A percentile compares a stretch with the other conserved stretches of the same genome.
These are phyloP conservation scores for Phainopepla nitens DNA, from an alignment of 2,113 vertebrate genomes.

Conservation along the genomic window DNA sequence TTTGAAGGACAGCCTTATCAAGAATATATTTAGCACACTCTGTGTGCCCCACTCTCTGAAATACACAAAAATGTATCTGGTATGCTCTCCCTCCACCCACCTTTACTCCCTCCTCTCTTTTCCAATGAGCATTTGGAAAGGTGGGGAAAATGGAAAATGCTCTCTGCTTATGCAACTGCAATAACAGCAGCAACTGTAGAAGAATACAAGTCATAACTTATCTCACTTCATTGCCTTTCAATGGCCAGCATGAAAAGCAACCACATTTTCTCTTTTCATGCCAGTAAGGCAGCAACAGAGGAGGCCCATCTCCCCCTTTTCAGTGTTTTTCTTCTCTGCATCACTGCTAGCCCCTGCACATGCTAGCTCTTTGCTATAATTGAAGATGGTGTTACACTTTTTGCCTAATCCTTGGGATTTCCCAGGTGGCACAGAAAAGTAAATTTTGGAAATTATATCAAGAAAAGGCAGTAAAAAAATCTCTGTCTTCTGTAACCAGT, in stretches of 20 bases:
- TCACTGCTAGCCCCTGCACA: neutral
- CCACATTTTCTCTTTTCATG: neutral
- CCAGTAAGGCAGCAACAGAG: neutral
- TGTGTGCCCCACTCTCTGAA: neutral
- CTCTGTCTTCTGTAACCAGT: neutral
- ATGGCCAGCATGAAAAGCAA: neutral
- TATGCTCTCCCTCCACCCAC: neutral
- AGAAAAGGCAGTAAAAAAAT: neutral
- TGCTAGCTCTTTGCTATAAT: neutral
- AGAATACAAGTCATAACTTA: neutral
- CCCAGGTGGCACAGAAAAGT: neutral
- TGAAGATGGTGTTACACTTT: neutral
- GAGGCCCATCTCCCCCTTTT: neutral
- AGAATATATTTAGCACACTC: neutral
- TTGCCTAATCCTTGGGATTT: neutral
- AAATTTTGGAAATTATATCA: neutral
- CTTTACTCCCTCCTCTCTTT: neutral
- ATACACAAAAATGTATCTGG: neutral
- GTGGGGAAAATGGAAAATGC: neutral
- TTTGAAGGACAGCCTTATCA: neutral
- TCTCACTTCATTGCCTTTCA: neutral
- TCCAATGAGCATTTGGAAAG: neutral
- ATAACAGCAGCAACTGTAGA: neutral
- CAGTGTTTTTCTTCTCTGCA: neutral
- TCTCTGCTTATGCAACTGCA: neutral